These are phyloP conservation scores for Cheilosia soror DNA, from an alignment of 2,888 invertebrate species.

Conservation along the genomic window DNA sequence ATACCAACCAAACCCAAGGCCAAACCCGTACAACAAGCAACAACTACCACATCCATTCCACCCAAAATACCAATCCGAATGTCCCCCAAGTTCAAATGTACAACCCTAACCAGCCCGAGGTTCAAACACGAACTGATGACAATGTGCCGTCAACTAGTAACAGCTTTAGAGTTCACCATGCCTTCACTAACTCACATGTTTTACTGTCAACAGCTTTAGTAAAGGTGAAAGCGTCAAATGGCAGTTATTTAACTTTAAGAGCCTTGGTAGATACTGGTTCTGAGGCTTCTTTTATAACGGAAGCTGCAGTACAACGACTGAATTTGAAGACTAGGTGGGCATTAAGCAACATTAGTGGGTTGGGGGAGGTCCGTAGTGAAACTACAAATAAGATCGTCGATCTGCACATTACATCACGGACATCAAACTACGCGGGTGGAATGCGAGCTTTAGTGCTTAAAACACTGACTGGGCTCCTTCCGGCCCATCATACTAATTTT, in stretches of 20 bases:
- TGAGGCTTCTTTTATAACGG: slow-evolving; percentile 7
- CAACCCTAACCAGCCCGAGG: neutral
- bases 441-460: neutral
- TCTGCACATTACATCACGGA: too few relatives aligned
- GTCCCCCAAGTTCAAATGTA: neutral
- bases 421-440: neutral
- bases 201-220: slow-evolving; percentile 3
- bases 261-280: slow-evolving; percentile 7
- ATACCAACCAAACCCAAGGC: neutral
- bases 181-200: slow-evolving; percentile 1
- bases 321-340: too few relatives aligned
- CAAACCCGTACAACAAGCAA: too few relatives aligned
- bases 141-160: neutral
- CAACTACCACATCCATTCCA: neutral
- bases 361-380: too few relatives aligned
- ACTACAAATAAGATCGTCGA: too few relatives aligned
- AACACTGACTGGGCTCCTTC: neutral
- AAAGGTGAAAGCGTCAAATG: neutral
- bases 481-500: neutral
- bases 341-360: too few relatives aligned
- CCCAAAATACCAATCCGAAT: neutral
- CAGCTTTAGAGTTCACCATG: neutral
- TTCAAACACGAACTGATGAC: neutral
- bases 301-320: neutral
- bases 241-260: neutral